Evolutionary conservation across 2,113 vertebrate genomes (phyloP).

Genomic region (Cheirogaleus medius): DNA sequence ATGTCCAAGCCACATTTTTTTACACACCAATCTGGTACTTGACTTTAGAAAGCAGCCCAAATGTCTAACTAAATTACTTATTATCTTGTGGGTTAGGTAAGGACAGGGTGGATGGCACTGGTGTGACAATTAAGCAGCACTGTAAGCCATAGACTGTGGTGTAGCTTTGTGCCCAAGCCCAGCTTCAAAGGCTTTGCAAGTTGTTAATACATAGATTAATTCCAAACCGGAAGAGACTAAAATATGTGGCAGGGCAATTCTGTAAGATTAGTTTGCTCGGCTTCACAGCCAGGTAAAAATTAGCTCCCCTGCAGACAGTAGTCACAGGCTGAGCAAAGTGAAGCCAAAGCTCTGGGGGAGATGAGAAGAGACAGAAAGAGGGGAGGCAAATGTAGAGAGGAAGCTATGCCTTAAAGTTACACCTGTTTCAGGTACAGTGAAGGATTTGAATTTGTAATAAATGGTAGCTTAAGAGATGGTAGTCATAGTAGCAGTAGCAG

Average conservation of each 20-base stretch:
- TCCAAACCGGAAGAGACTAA: not conserved
- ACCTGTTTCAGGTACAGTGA: not conserved
- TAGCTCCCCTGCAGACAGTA: not conserved
- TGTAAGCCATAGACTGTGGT: too few species aligned
- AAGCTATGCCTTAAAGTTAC: not conserved
- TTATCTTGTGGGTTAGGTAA: not conserved
- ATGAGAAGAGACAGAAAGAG: not conserved
- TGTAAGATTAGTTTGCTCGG: not conserved
- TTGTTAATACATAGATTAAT: not conserved
- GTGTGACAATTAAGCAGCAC: not conserved
- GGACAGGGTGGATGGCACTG: not conserved
- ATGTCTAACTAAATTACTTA: not conserved
- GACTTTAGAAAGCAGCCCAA: not conserved
- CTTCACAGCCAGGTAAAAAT: constrained; percentile 17
- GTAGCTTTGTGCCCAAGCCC: not conserved
- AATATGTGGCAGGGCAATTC: not conserved
- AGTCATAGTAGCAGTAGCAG: not conserved
- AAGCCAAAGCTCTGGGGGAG: not conserved
- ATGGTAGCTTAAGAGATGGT: not conserved
- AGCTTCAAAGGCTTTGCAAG: not conserved
- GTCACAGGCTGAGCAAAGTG: not conserved
- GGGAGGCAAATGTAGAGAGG: not conserved
- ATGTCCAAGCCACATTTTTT: not conserved
- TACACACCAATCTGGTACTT: not conserved
- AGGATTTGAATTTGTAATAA: not conserved